These are phyloP conservation scores for Dicaeum eximium DNA, from an alignment of 2,113 vertebrate species.

Conservation along the genomic window DNA sequence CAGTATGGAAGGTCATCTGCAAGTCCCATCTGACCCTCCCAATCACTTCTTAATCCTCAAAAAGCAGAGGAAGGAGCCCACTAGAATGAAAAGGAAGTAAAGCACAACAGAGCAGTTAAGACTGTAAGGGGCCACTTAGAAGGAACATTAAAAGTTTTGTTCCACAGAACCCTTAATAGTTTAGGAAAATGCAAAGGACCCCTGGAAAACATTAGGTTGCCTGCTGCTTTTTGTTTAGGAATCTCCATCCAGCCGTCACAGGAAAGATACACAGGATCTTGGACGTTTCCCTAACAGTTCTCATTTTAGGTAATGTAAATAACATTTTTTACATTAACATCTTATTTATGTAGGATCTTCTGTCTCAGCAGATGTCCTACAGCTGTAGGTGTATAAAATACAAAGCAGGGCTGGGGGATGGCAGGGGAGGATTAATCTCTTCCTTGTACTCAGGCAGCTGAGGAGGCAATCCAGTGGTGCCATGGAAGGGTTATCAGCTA, in stretches of 20 bases:
- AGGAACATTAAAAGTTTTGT: neutral
- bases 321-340: slow-evolving; percentile 53
- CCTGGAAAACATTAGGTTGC: neutral
- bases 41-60: neutral
- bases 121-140: neutral
- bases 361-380: slow-evolving; percentile 27
- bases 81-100: neutral
- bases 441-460: neutral
- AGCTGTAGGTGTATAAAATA: slow-evolving; percentile 48
- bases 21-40: neutral
- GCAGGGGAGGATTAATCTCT: neutral
- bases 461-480: neutral
- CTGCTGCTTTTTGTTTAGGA: slow-evolving; percentile 51
- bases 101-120: neutral
- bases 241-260: neutral
- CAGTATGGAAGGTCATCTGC: neutral
- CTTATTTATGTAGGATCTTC: slow-evolving; percentile 54
- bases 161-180: neutral
- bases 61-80: neutral
- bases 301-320: slow-evolving; percentile 51
- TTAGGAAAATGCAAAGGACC: neutral
- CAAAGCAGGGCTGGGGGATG: neutral
- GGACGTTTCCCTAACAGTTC: slow-evolving; percentile 7
- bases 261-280: slow-evolving; percentile 44
- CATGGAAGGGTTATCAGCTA: neutral